These are phyloP conservation scores for Sebastes glaucus DNA, from an alignment of 2,797 vertebrate genomes.

Conservation along the genomic window DNA sequence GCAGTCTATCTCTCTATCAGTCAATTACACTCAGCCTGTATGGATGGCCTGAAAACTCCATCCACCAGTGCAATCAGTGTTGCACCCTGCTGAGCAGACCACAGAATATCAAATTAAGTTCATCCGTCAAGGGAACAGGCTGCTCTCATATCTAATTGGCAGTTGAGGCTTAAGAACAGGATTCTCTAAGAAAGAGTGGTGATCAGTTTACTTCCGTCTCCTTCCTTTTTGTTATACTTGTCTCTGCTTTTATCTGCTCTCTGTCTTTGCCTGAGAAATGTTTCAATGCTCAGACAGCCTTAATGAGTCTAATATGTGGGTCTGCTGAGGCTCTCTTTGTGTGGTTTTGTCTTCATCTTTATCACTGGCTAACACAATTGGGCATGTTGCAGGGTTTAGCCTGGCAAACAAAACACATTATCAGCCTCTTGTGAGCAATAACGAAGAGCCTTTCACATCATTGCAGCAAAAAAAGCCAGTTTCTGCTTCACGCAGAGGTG, in stretches of 20 bases:
- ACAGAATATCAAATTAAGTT: conserved; percentile 64
- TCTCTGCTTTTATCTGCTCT: conserved; percentile 52
- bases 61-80: conserved; percentile 38
- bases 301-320: conserved; percentile 60
- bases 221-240: conserved; percentile 43
- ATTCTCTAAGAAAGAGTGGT: conserved; percentile 32
- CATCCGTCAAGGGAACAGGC: conserved; percentile 44
- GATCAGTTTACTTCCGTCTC: conserved; percentile 54
- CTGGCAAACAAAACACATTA: conserved; percentile 41
- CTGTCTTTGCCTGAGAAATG: conserved; percentile 48
- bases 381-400: conserved; percentile 50
- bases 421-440: conserved; percentile 39
- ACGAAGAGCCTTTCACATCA: conserved; percentile 21
- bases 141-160: conserved; percentile 58
- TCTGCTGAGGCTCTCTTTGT: conserved; percentile 37
- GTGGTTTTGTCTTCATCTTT: conserved; percentile 54
- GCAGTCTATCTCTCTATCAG: conserved; percentile 27
- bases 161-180: conserved; percentile 43
- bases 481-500: conserved; percentile 15
- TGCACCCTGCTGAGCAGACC: conserved; percentile 52
- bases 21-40: conserved; percentile 30
- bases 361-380: conserved; percentile 53
- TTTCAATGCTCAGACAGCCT: conserved; percentile 42
- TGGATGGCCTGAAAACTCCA: conserved; percentile 39
- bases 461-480: neutral